Conservation (phyloP, 2,888 invertebrate species). For the Pachycephus smyrnensis region DNA sequence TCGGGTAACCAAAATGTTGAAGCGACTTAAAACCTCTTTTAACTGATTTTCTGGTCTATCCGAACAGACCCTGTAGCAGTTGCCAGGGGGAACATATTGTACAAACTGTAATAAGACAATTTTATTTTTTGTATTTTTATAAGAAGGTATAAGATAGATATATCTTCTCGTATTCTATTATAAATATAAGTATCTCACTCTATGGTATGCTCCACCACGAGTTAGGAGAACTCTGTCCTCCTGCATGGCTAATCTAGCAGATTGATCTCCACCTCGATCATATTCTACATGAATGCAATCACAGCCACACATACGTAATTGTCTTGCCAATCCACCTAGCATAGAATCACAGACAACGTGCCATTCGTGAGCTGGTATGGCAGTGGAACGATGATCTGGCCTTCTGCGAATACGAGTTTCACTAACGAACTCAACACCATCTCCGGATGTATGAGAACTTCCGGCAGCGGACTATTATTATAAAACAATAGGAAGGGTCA, state of each 20-base stretch:
- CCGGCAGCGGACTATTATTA: background rate
- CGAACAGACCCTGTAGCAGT: constrained; percentile 73
- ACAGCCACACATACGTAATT: constrained; percentile 74
- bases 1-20: constrained; percentile 74
- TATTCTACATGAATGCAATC: constrained; percentile 71
- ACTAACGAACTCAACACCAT: background rate
- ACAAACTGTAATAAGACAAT: constrained; percentile 46
- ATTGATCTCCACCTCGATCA: constrained; percentile 68
- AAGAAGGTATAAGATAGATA: background rate
- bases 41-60: constrained; percentile 74
- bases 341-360: constrained; percentile 73
- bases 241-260: constrained; percentile 68
- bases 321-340: constrained; percentile 72
- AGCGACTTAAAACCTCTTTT: constrained; percentile 75
- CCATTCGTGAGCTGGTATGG: constrained; percentile 41
- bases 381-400: background rate
- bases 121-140: background rate
- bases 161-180: background rate
- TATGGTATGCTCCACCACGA: constrained; percentile 66
- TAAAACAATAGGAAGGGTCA: background rate
- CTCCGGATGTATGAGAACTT: background rate
- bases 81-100: constrained; percentile 70
- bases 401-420: background rate
- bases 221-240: constrained; percentile 73
- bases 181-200: constrained; percentile 53